Base-by-base conservation (phyloP, 2,888 invertebrate genomes). In the Nasonia oneida region DNA sequence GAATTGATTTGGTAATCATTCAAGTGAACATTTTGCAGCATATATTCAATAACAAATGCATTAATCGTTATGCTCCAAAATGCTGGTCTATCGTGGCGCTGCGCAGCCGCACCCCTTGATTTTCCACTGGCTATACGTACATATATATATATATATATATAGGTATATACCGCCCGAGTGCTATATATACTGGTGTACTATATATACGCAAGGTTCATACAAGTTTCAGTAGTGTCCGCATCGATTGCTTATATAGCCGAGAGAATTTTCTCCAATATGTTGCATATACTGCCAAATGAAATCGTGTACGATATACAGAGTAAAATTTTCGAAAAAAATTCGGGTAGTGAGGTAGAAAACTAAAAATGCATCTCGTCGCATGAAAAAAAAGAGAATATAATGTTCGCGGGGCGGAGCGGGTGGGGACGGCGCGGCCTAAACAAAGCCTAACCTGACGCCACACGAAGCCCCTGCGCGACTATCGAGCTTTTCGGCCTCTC, bases 371-470 rank as follows among this genome's bases (percentile, higher is more conserved):
- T n/a, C 8, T 61, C 8, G 8, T 3, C 23, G 6, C 10, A 5
- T 57, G 6, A 61, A 61, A 61, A 61, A 29, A 8, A 23, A 23
- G n/a, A 61, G 6, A n/a, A n/a, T 23, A 8, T 61, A n/a, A 57
- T 15, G 23, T 61, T 61, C n/a, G 57, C 57, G 57, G n/a, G 57
- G 57, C 2, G 57, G 15, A 29, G 57, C 6, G 23, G 57, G 53
- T 4, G 18, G 18, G 53, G 5, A 61, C 57, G 57, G 57, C n/a
- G 42, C 37, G 57, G 57, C 57, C 33, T 73, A 42, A 79, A 79
- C 71, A 42, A 29, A 53, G 71, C 14, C 61, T 81, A 81, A 81
- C 64, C 61, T 74, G 61, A 81, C 50, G 37, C 42, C 23, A 64
- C 64, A 64, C 53, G 23, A 73, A 37, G 73, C 50, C 33, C 23